Percentiles rank a stretch among this genome's conserved stretches.
Evolutionary conservation across 64 coral and sea anemone genomes (phyloP).

Genomic region (Montipora efflorescens): DNA sequence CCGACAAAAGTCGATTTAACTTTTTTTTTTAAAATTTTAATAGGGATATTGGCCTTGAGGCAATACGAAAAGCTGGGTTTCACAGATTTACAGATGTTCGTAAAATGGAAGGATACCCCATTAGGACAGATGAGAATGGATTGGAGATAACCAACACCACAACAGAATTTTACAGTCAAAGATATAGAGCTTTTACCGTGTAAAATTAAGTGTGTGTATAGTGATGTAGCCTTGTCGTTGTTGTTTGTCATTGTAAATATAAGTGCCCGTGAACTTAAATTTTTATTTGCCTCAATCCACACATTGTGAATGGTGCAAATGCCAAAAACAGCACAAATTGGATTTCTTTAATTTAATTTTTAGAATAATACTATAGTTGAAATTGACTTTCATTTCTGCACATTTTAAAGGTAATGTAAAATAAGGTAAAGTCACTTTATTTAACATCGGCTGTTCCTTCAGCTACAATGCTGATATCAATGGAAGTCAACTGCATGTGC

Average conservation of each 20-base stretch:
- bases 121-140: constrained; percentile 61
- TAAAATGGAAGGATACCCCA: constrained; percentile 81
- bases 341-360: no score
- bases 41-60: constrained; percentile 95
- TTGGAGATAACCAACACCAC: constrained; percentile 1
- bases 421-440: no score
- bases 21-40: constrained; percentile 16
- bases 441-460: no score
- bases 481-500: no score
- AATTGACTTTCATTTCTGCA: no score
- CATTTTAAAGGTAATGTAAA: no score
- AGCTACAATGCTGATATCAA: no score
- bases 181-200: constrained; percentile 65
- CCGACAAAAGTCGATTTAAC: background rate
- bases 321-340: no score
- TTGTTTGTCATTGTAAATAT: background rate
- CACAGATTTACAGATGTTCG: constrained; percentile 86
- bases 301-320: no score
- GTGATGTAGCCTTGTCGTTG: background rate
- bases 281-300: no score
- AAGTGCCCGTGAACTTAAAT: no score
- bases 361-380: no score
- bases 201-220: background rate
- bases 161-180: constrained; percentile 42
- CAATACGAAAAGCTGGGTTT: constrained; percentile 84